Percentiles rank a stretch among this genome's conserved stretches.
These are phyloP conservation scores for Dorcus parallelipipedus DNA, from an alignment of 2,888 invertebrate species.

Conservation along the genomic window DNA sequence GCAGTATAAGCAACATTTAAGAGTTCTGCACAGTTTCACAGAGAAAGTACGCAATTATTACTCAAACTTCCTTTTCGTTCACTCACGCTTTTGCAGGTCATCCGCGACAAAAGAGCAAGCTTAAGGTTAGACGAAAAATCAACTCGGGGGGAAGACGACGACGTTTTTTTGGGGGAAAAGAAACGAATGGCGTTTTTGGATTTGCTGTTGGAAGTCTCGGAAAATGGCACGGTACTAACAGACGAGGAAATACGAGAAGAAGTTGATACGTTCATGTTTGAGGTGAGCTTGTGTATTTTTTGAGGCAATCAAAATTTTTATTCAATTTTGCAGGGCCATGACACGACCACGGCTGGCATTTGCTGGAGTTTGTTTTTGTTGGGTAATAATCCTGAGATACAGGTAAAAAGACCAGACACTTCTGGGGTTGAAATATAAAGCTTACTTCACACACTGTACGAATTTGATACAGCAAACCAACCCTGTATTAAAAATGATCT, in stretches of 20 bases:
- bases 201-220: neutral
- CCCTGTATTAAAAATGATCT: too few relatives aligned
- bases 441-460: too few relatives aligned
- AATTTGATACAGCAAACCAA: too few relatives aligned
- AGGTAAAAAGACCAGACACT: neutral
- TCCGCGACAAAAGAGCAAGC: neutral
- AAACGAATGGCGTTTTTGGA: neutral
- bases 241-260: neutral
- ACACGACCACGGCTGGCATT: slow-evolving; percentile 3
- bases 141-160: too few relatives aligned
- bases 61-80: too few relatives aligned
- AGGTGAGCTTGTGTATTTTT: neutral
- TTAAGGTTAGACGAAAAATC: too few relatives aligned
- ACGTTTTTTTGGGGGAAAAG: neutral
- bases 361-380: slow-evolving; percentile 4
- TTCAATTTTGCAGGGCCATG: slow-evolving; percentile 4
- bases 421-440: too few relatives aligned
- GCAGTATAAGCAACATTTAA: neutral
- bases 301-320: neutral
- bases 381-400: slow-evolving; percentile 4
- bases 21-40: slow-evolving; percentile 6
- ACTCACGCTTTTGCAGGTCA: neutral
- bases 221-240: too few relatives aligned
- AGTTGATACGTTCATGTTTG: slow-evolving; percentile 1
- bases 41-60: neutral